Evolutionary conservation across 2,888 invertebrate genomes (phyloP), one percentile per base, ranked within the genome.

Genomic region (Thereva nobilitata): DNA sequence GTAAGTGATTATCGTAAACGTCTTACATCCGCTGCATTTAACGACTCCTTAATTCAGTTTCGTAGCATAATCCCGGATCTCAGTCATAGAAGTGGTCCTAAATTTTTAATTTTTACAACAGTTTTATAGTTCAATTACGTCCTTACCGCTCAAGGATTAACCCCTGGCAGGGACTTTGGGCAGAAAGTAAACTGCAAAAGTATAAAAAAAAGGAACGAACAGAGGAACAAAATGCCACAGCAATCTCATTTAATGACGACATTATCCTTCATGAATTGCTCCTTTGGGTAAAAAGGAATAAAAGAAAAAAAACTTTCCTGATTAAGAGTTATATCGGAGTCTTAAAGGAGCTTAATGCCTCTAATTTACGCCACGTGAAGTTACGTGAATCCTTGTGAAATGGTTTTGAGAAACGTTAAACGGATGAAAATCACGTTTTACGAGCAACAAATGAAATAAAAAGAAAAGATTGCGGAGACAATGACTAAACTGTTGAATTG

Each of bases 371-470:
- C 49, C 47, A 49, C 59, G 45, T 47, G 38, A 12, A 59, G 49
- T 59, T 49, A 59, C 59, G 59, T 59, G 59, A 59, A 47, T 45
- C 59, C 23, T 49, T 47, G 49, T 37, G 59, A 59, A 59, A 59
- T 59, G 59, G 59, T 59, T 49, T 59, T 38, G 12, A 59, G 59
- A 49, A 59, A 56, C 56, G 59, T 45, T 59, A 47, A 59, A 59
- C 49, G 59, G 59, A 59, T 59, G 59, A 59, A 59, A 59, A 59
- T 59, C 59, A 59, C 59, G 59, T 59, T 59, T 59, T 59, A 59
- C 49, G 45, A 59, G 59, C 59, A 59, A 59, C 59, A 59, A 59
- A 59, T 59, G 59, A 40, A 59, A 59, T 47, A 59, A 59, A 35
- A 23, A 23, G 23, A 23, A 35, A 35, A 56, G 56, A 56, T 56